Evolutionary conservation across 2,888 invertebrate genomes (phyloP).

Genomic region (Diplolepis rosae): DNA sequence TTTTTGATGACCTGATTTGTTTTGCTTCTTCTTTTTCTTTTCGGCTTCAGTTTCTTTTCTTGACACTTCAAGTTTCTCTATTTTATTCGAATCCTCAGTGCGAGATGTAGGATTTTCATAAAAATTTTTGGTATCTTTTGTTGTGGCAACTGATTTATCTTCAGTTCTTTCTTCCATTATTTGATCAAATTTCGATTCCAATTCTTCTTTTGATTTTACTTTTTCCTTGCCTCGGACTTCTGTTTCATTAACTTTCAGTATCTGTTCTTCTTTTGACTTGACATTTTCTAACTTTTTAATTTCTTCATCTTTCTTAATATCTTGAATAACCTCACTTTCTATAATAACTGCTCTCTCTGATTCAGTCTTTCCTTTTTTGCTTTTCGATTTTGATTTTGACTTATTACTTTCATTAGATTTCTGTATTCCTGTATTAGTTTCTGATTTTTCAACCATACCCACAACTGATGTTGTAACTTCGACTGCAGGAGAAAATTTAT

Average conservation of each 20-base stretch:
- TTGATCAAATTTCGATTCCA: too few species aligned
- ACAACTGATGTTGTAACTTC: too few species aligned
- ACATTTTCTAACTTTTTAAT: slow-evolving; percentile 49
- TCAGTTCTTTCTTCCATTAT: slow-evolving; percentile 47
- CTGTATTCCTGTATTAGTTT: neutral
- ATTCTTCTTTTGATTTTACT: neutral
- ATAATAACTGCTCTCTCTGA: neutral
- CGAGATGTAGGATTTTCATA: slow-evolving; percentile 25
- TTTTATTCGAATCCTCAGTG: slow-evolving; percentile 35
- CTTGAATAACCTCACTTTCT: slow-evolving; percentile 34
- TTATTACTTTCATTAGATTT: neutral
- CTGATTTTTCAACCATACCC: neutral
- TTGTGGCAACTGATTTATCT: slow-evolving; percentile 1
- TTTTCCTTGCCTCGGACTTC: neutral
- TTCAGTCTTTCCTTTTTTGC: neutral
- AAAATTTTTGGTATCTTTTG: neutral
- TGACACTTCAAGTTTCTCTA: slow-evolving; percentile 29
- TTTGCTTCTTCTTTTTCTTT: slow-evolving; percentile 49
- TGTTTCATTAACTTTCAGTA: too few species aligned
- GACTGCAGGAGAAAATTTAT: too few species aligned
- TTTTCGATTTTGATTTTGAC: slow-evolving; percentile 6
- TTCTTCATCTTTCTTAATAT: slow-evolving; percentile 27
- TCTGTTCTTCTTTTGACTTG: slow-evolving; percentile 26
- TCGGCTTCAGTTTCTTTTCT: slow-evolving; percentile 48
- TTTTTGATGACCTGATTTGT: slow-evolving; percentile 14